phyloP scores from a whole-genome alignment of 1,140 invertebrate species.

The Idris sp. region DNA sequence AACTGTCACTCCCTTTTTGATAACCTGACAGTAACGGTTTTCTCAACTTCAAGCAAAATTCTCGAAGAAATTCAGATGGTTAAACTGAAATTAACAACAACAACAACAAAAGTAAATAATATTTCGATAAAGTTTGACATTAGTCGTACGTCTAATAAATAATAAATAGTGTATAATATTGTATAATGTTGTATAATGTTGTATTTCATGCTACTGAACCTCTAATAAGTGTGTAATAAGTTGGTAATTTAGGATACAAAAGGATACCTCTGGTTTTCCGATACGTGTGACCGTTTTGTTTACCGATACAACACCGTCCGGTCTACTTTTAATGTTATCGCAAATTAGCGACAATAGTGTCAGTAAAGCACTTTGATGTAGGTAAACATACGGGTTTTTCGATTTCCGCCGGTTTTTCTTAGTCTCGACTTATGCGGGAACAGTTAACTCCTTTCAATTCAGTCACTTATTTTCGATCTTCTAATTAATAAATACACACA shows the following conservation, averaged over 20 bases:
- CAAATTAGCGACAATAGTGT: slow-evolving; percentile 57
- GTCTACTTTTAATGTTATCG: slow-evolving; percentile 45
- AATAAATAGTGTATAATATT: too few species aligned
- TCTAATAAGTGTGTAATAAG: too few species aligned
- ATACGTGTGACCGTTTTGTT: slow-evolving; percentile 32
- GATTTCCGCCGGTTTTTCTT: slow-evolving; percentile 51
- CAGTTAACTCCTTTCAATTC: slow-evolving; percentile 42
- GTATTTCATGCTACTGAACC: too few species aligned
- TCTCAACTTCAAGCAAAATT: background rate
- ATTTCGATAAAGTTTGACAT: too few species aligned
- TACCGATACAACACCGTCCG: slow-evolving; percentile 34
- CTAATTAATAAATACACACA: slow-evolving; percentile 19
- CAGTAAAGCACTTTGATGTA: slow-evolving; percentile 32
- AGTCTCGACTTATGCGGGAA: slow-evolving; percentile 19
- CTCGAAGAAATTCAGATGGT: background rate
- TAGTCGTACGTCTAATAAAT: too few species aligned
- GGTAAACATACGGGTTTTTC: slow-evolving; percentile 53
- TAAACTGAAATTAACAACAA: too few species aligned
- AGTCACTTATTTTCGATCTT: slow-evolving; percentile 5
- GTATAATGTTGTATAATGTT: too few species aligned
- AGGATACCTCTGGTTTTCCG: slow-evolving; percentile 22
- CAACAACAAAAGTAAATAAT: too few species aligned
- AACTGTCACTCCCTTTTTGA: slow-evolving; percentile 9
- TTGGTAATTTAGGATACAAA: too few species aligned
- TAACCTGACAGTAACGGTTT: slow-evolving; percentile 17